A percentile compares a stretch with the other conserved stretches of the same genome.
Evolutionary conservation across 1,140 invertebrate genomes (phyloP).

Genomic region (Holcopasites calliopsidis): DNA sequence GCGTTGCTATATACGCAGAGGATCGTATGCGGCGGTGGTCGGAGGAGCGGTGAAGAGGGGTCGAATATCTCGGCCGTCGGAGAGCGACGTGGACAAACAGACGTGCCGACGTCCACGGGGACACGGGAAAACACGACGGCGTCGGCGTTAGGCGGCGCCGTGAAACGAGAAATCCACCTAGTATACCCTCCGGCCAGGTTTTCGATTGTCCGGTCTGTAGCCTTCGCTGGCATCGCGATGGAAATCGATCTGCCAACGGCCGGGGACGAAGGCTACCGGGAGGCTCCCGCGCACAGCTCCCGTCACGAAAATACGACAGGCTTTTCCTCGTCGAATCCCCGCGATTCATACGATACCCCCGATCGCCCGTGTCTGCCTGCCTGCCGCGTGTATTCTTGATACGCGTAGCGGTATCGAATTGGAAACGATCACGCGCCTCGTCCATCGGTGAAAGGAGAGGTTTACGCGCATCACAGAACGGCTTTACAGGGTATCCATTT

Average conservation of each 20-base stretch:
- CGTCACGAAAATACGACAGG: conserved; percentile 57
- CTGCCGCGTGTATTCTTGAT: conserved; percentile 18
- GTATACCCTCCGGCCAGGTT: conserved; percentile 61
- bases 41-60: conserved; percentile 50
- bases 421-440: conserved; percentile 29
- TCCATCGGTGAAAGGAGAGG: conserved; percentile 29
- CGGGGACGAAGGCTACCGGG: conserved; percentile 51
- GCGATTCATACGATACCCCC: conserved; percentile 34
- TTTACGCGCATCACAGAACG: neutral
- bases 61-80: conserved; percentile 69
- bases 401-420: conserved; percentile 37
- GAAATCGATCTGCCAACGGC: conserved; percentile 57
- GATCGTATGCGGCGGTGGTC: neutral
- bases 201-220: conserved; percentile 62
- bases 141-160: conserved; percentile 49
- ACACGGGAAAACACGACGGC: conserved; percentile 70
- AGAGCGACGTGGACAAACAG: conserved; percentile 77
- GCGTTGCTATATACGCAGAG: neutral
- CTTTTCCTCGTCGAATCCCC: conserved; percentile 46
- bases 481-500: conserved; percentile 23
- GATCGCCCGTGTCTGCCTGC: neutral
- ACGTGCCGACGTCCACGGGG: conserved; percentile 72
- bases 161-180: conserved; percentile 66
- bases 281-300: conserved; percentile 17
- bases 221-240: conserved; percentile 56